phyloP scores from a whole-genome alignment of 2,888 invertebrate species.

The Nymphalis polychloros region DNA sequence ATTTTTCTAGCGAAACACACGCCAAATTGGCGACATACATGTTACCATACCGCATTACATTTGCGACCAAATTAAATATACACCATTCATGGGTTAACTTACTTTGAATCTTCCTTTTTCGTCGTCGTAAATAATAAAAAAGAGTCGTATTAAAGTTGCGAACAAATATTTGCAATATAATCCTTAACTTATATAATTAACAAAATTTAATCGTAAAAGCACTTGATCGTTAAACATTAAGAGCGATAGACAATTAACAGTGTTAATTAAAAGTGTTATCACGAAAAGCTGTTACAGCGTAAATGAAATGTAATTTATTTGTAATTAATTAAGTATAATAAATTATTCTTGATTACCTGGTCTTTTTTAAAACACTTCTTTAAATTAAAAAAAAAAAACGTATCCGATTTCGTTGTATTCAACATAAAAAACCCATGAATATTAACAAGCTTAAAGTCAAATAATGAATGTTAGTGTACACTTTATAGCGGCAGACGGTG shows the following conservation, averaged over 20 bases:
- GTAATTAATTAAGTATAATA: not conserved
- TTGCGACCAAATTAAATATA: conserved; percentile 31
- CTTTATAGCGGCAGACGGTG: not conserved
- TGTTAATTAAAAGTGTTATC: not conserved
- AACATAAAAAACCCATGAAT: not conserved
- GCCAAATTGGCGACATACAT: conserved; percentile 49
- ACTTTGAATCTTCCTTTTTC: no score
- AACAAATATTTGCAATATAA: no score
- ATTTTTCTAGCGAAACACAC: conserved; percentile 55
- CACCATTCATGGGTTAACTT: no score
- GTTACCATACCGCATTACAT: conserved; percentile 34
- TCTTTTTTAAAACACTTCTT: no score
- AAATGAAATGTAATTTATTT: not conserved
- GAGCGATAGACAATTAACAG: not conserved
- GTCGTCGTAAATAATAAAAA: no score
- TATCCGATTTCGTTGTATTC: no score
- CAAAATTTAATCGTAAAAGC: not conserved
- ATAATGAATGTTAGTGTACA: not conserved
- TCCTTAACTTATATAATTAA: conserved; percentile 32
- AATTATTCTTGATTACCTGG: not conserved
- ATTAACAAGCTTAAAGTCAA: not conserved
- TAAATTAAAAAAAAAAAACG: no score
- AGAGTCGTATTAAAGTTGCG: no score
- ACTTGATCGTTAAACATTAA: conserved; percentile 6
- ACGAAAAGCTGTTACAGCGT: not conserved